Evolutionary conservation across 2,113 vertebrate species (phyloP), one percentile per base, ranked within the genome.

Genomic region (Entelurus aequoreus): DNA sequence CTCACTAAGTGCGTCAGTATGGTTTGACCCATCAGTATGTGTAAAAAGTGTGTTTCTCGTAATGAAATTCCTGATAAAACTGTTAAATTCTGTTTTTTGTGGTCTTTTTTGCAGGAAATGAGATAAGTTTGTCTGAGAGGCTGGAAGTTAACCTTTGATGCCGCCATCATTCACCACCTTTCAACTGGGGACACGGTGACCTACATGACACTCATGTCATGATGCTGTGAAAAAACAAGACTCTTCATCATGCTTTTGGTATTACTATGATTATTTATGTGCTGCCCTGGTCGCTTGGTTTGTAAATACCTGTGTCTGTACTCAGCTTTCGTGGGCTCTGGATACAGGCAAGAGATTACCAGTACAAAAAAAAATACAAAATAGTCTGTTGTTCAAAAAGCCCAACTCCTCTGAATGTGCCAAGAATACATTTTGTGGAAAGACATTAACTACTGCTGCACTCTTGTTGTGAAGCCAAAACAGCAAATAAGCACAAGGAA

Each of bases 361-460:
- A 90, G 71, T 81, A 86, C n/a, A 62, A 72, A 55, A 52, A 59
- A 76, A 53, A 63, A 19, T 66, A 19, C 74, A 75, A 78, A 82
- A 81, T 65, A 66, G 76, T 81, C 71, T 88, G 83, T 85, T 77
- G 81, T 70, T 38, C 55, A 66, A 71, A 73, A 82, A 78, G 69
- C 83, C 81, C 79, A 85, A 83, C 81, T 92, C 83, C 87, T 91
- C 85, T 87, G 87, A 92, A 92, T 91, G 91, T 93, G 91, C 90
- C 91, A 92, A 87, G 82, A 89, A 81, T 82, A 87, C 71, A 69
- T 86, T 89, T 83, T 76, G 14, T 48, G 64, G 58, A 71, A 79
- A 85, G 73, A 76, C 84, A 75, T 86, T 71, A 84, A 86, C 87
- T 82, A 79, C 75, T 85, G 84, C 90, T 91, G 90, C 91, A 90